Percentiles rank a stretch among this genome's conserved stretches.
Conservation (phyloP, 2,888 invertebrate genomes). For the Acleris cristana region DNA sequence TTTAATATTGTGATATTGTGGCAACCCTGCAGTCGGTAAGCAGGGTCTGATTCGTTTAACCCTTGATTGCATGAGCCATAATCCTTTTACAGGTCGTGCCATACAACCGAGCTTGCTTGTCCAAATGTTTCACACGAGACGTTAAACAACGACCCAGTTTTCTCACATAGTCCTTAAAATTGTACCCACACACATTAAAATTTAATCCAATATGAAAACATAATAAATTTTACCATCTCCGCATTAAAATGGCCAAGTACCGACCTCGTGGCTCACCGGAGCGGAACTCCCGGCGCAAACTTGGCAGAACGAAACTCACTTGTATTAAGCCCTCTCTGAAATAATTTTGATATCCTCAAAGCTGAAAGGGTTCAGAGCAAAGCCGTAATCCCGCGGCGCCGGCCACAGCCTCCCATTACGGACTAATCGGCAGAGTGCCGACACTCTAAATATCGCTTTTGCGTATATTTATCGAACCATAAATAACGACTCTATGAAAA, state of each 20-base stretch:
- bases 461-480: conserved; percentile 78
- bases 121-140: neutral
- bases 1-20: neutral
- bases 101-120: conserved; percentile 2
- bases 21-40: conserved; percentile 19
- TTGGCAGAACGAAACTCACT: conserved; percentile 56
- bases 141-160: too few relatives aligned
- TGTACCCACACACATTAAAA: neutral
- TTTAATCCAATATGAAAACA: conserved; percentile 6
- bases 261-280: conserved; percentile 46
- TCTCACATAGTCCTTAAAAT: too few relatives aligned
- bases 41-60: conserved; percentile 37
- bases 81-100: conserved; percentile 24
- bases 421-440: conserved; percentile 82
- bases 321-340: conserved; percentile 61
- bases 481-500: conserved; percentile 83
- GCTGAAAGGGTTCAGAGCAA: conserved; percentile 75
- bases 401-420: conserved; percentile 59
- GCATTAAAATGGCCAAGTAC: conserved; percentile 26
- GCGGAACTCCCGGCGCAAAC: conserved; percentile 50
- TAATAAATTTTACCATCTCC: conserved; percentile 14
- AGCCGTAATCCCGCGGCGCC: conserved; percentile 59
- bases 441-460: conserved; percentile 81
- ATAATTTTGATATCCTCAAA: conserved; percentile 78
- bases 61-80: conserved; percentile 38